Conservation (phyloP, 64 coral and sea anemone genomes). For the Exaiptasia diaphana region DNA sequence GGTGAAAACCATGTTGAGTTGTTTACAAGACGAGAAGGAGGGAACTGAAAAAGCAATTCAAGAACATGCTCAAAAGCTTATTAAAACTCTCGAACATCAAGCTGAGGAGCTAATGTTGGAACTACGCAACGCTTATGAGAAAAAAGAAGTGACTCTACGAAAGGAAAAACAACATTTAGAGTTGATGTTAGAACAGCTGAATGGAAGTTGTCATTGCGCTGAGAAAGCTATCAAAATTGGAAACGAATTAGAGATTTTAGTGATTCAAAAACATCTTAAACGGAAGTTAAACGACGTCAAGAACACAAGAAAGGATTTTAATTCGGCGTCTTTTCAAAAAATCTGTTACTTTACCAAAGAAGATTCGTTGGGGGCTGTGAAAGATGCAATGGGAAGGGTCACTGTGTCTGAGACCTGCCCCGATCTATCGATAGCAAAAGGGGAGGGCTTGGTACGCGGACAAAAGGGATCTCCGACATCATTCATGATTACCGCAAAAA, state of each 20-base stretch:
- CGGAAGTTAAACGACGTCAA: slow-evolving; percentile 61
- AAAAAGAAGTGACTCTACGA: slow-evolving; percentile 59
- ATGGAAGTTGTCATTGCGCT: slow-evolving; percentile 71
- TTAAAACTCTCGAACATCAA: slow-evolving; percentile 52
- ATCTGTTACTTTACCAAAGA: slow-evolving; percentile 57
- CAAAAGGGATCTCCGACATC: slow-evolving; percentile 52
- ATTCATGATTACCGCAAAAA: slow-evolving; percentile 64
- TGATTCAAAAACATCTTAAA: slow-evolving; percentile 91
- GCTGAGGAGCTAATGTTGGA: slow-evolving; percentile 60
- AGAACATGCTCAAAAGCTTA: slow-evolving; percentile 52
- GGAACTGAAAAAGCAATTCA: slow-evolving; percentile 55
- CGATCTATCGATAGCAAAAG: slow-evolving; percentile 59
- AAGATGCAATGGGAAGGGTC: slow-evolving; percentile 63
- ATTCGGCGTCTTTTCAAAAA: slow-evolving; percentile 22
- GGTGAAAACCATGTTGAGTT: slow-evolving; percentile 67
- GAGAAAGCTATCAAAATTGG: slow-evolving; percentile 88
- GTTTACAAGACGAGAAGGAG: slow-evolving; percentile 58
- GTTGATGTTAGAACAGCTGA: slow-evolving; percentile 59
- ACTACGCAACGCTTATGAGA: slow-evolving; percentile 59
- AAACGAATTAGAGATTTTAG: slow-evolving; percentile 81
- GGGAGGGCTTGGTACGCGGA: slow-evolving; percentile 76
- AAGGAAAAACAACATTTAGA: slow-evolving; percentile 76
- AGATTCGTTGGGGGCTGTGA: slow-evolving; percentile 33
- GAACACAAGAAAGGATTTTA: slow-evolving; percentile 56
- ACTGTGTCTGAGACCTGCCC: slow-evolving; percentile 71